These are phyloP conservation scores for Rostratula benghalensis DNA, from an alignment of 2,113 vertebrate genomes.

Conservation along the genomic window DNA sequence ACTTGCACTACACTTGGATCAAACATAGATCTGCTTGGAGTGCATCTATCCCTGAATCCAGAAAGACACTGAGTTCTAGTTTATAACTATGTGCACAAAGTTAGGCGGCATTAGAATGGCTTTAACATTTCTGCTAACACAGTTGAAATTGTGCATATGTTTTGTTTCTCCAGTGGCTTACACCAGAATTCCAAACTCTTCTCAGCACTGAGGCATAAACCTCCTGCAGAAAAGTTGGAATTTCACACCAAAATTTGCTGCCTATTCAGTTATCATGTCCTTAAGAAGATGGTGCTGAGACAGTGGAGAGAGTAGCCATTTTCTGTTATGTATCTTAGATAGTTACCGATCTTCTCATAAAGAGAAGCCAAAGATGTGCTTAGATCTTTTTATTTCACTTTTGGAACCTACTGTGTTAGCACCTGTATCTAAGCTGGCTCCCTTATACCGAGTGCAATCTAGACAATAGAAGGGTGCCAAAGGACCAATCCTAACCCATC, in stretches of 20 bases:
- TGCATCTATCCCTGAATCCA: not conserved
- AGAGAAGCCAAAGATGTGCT: not conserved
- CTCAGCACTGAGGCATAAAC: not conserved
- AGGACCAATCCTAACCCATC: not conserved
- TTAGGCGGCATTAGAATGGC: not conserved
- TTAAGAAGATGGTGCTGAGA: not conserved
- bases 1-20: not conserved
- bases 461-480: not conserved
- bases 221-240: not conserved
- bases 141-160: not conserved
- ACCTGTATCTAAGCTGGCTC: not conserved
- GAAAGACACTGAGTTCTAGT: not conserved
- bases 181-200: not conserved
- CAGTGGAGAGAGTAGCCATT: not conserved
- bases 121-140: not conserved
- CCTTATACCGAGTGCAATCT: not conserved
- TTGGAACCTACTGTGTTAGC: not conserved
- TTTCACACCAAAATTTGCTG: not conserved
- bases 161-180: not conserved
- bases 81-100: not conserved
- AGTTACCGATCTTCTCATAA: not conserved
- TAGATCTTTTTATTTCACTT: not conserved
- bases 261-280: not conserved
- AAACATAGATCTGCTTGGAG: not conserved
- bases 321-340: not conserved